Conservation (phyloP, 2,888 invertebrate genomes). For the Lepidonotus clava region DNA sequence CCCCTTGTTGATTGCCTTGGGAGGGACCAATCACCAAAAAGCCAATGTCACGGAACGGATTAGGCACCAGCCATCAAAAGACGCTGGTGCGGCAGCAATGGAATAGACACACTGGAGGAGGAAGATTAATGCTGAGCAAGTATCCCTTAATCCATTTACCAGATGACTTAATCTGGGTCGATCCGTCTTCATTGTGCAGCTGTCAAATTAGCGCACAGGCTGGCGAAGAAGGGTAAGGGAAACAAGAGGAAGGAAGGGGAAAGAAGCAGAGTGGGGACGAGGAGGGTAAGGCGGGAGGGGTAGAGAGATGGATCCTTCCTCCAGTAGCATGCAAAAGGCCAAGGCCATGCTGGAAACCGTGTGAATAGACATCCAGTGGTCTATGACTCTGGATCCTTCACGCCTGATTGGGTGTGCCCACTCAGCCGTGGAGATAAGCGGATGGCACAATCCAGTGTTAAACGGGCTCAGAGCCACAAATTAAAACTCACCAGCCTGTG, state of each 20-base stretch:
- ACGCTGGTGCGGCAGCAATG: background rate
- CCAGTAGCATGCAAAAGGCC: background rate
- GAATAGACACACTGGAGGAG: background rate
- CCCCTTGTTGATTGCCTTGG: conserved; percentile 35
- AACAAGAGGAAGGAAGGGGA: no score
- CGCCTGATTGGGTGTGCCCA: background rate
- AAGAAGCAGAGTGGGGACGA: background rate
- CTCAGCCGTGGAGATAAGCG: conserved; percentile 3
- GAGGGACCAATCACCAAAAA: conserved; percentile 38
- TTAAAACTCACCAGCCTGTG: conserved; percentile 17
- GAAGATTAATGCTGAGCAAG: conserved; percentile 14
- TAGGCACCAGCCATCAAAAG: conserved; percentile 13
- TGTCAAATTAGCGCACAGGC: conserved; percentile 36
- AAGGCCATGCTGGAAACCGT: background rate
- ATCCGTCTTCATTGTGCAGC: conserved; percentile 41
- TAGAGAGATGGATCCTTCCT: no score
- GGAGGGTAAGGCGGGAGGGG: background rate
- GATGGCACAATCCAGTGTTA: background rate
- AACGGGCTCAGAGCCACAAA: background rate
- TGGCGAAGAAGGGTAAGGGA: background rate
- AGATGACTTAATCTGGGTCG: conserved; percentile 30
- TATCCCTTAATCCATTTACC: conserved; percentile 43
- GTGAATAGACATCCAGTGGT: background rate
- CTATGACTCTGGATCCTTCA: background rate
- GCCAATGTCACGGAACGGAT: conserved; percentile 46